Evolutionary conservation across 1,140 invertebrate species (phyloP).

Genomic region (Ooceraea biroi): DNA sequence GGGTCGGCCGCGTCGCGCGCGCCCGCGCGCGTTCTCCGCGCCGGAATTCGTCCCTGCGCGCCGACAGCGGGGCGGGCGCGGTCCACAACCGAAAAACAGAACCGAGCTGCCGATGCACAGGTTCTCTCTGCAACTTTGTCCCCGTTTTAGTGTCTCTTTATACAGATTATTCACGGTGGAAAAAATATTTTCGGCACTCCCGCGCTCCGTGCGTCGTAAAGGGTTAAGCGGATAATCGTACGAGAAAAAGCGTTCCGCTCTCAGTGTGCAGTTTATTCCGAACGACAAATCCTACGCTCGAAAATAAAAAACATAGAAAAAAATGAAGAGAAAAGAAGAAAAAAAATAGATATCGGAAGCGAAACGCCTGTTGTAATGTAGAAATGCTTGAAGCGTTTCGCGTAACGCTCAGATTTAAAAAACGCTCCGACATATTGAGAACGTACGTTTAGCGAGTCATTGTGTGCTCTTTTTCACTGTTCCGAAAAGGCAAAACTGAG

Average conservation of each 20-base stretch:
- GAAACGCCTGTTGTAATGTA: conserved; percentile 25
- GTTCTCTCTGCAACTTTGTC: neutral
- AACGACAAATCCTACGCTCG: conserved; percentile 38
- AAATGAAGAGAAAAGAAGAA: neutral
- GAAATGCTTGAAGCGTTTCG: conserved; percentile 51
- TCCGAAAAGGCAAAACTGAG: conserved; percentile 34
- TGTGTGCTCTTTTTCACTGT: conserved; percentile 54
- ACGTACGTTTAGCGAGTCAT: conserved; percentile 58
- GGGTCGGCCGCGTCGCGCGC: neutral
- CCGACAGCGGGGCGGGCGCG: conserved; percentile 54
- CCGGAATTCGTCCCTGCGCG: conserved; percentile 73
- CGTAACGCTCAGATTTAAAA: conserved; percentile 61
- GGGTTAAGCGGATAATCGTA: conserved; percentile 43
- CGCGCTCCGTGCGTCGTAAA: conserved; percentile 13
- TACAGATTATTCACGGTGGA: conserved; percentile 7
- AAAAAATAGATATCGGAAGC: conserved; percentile 60
- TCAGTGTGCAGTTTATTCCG: conserved; percentile 34
- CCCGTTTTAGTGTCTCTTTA: conserved; percentile 13
- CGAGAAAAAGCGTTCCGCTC: neutral
- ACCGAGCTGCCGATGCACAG: conserved; percentile 10
- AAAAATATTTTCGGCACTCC: neutral
- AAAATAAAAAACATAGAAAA: conserved; percentile 3
- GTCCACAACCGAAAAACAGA: conserved; percentile 61
- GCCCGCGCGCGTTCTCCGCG: neutral
- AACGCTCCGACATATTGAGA: conserved; percentile 61